Evolutionary conservation across 2,113 vertebrate genomes (phyloP), one percentile per base, ranked within the genome.

Genomic region (Microtus ochrogaster): DNA sequence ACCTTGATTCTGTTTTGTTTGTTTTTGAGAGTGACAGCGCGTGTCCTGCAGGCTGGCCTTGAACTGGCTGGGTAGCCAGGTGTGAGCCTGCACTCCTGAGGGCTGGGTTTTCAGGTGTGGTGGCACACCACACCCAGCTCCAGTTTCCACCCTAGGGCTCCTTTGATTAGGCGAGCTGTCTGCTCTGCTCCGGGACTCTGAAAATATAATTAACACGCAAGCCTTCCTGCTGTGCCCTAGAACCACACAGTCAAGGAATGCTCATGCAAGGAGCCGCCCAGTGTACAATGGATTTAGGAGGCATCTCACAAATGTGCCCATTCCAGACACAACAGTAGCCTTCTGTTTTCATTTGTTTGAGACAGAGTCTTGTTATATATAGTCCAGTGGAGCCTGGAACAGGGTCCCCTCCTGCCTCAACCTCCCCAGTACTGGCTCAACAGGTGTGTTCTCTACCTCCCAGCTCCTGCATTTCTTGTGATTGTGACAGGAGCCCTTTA

Each of bases 251-350:
- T 21, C 14, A 66, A 65, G 55, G 63, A 61, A 6, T 5, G 3
- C 8, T 36, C 66, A 2, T 4, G 19, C 49, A 58, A 28, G 24
- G 10, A 19, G 4, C 47, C 58, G 3, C 49, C 58, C 39, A 1
- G 12, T 24, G 52, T 1, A 5, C 36, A 26, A 6, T n/a, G 68
- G 28, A 33, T 55, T 1, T 1, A 0, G 33, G 1, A 52, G 52
- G 70, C 61, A 16, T 33, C 39, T 26, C 70, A n/a, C 36, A 13
- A 41, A 21, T n/a, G 7, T 39, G 47, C 68, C 11, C 9, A 0
- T 49, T 88, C 36, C 47, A n/a, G 21, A 49, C 85, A 55, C 85
- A 73, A 10, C 47, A 26, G 47, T n/a, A 52, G 5, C 33, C 3
- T 3, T 28, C 21, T 70, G 47, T 49, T 87, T 55, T 17, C 1